phyloP scores from a whole-genome alignment of 2,888 invertebrate species.

The Pristionchus maxplancki region DNA sequence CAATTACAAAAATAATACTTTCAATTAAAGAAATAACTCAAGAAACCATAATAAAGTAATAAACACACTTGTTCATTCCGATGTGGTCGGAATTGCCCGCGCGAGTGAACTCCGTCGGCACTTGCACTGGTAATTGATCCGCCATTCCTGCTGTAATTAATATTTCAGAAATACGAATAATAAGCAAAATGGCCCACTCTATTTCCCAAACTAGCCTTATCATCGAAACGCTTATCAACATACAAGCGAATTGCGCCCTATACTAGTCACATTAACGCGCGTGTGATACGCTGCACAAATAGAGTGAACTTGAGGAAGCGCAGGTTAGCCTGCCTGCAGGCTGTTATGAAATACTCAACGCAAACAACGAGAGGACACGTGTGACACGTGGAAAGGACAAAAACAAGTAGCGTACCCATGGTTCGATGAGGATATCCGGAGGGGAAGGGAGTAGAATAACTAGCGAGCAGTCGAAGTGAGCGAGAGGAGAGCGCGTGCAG shows the following conservation, averaged over 20 bases:
- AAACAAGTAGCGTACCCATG: background rate
- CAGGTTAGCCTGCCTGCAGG: no score
- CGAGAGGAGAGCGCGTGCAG: background rate
- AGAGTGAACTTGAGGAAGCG: background rate
- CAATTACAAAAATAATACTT: no score
- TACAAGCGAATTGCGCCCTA: background rate
- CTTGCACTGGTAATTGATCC: conserved; percentile 48
- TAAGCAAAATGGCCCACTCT: background rate
- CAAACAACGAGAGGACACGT: no score
- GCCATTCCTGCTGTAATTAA: conserved; percentile 51
- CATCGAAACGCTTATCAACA: background rate
- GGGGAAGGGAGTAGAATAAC: background rate
- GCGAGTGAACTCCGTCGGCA: conserved; percentile 57
- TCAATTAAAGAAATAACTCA: background rate
- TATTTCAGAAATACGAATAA: background rate
- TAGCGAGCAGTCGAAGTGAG: background rate
- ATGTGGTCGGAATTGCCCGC: conserved; percentile 53
- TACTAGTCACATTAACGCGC: background rate
- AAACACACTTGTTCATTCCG: conserved; percentile 36
- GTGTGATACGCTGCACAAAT: background rate
- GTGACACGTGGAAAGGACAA: background rate
- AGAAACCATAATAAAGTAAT: background rate
- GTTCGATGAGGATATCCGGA: conserved; percentile 16
- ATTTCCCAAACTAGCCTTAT: background rate
- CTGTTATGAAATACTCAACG: no score